Conservation (phyloP, 2,797 vertebrate genomes). For the Gallirallus australis region DNA sequence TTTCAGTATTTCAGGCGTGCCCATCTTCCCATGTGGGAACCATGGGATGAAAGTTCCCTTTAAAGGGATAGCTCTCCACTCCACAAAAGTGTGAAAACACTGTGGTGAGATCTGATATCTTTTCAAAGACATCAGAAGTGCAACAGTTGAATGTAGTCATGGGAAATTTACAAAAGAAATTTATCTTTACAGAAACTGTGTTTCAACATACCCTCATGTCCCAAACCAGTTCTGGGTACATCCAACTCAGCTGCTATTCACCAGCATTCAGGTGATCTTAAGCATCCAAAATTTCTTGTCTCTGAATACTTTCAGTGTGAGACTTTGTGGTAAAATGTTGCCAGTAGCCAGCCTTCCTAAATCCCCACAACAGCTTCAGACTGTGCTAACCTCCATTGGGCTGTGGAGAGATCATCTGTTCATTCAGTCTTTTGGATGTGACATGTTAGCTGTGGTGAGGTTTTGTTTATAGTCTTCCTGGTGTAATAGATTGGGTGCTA, state of each 20-base stretch:
- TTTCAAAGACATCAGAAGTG: neutral
- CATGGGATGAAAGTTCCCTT: neutral
- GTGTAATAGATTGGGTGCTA: neutral
- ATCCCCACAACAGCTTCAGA: neutral
- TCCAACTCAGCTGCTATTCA: neutral
- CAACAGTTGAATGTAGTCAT: neutral
- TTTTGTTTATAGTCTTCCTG: neutral
- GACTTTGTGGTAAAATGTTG: neutral
- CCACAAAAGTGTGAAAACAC: neutral
- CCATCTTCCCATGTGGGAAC: neutral
- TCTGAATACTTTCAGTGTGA: neutral
- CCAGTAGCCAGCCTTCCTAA: neutral
- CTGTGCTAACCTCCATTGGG: neutral
- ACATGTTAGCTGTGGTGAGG: neutral
- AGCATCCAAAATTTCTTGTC: neutral
- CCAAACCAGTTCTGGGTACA: neutral
- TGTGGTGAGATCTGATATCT: neutral
- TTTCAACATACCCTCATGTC: neutral
- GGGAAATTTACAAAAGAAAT: neutral
- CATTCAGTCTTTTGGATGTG: neutral
- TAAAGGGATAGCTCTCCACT: neutral
- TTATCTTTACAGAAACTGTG: neutral
- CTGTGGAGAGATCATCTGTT: neutral
- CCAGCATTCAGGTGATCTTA: neutral
- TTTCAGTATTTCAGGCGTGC: fast-evolving